Percentiles rank a stretch among this genome's conserved stretches.
phyloP scores from a whole-genome alignment of 2,888 invertebrate species.

The Arrhopalites spinosus region DNA sequence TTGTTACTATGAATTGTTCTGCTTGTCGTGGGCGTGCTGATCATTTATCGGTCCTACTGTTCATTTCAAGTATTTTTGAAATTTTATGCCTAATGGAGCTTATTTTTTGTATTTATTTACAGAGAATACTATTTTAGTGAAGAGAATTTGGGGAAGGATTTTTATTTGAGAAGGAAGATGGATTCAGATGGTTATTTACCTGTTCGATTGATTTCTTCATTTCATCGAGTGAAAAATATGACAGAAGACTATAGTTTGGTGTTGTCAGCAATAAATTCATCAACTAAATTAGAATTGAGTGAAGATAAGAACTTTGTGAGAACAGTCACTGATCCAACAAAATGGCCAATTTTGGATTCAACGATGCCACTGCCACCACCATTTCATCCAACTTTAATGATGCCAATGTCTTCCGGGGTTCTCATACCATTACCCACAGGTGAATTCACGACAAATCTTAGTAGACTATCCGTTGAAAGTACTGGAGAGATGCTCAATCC shows the following conservation, averaged over 20 bases:
- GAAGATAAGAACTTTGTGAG: slow-evolving; percentile 60
- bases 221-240: slow-evolving; percentile 75
- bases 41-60: neutral
- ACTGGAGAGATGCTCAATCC: slow-evolving; percentile 73
- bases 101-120: slow-evolving; percentile 58
- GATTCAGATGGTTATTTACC: slow-evolving; percentile 85
- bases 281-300: slow-evolving; percentile 47
- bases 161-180: slow-evolving; percentile 97
- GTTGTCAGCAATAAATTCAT: slow-evolving; percentile 46
- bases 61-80: neutral
- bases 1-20: too few species aligned
- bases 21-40: too few species aligned
- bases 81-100: neutral
- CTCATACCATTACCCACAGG: slow-evolving; percentile 22
- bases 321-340: slow-evolving; percentile 77
- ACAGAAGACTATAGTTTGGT: slow-evolving; percentile 50
- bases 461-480: slow-evolving; percentile 9
- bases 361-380: slow-evolving; percentile 3
- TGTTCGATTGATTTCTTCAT: slow-evolving; percentile 90
- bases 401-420: slow-evolving; percentile 31
- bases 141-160: slow-evolving; percentile 92
- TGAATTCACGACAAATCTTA: neutral
- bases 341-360: slow-evolving; percentile 76
- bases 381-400: slow-evolving; percentile 13
- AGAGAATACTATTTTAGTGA: slow-evolving; percentile 99